Conservation (phyloP, 2,113 vertebrate genomes). For the Rhinoptilus africanus region DNA sequence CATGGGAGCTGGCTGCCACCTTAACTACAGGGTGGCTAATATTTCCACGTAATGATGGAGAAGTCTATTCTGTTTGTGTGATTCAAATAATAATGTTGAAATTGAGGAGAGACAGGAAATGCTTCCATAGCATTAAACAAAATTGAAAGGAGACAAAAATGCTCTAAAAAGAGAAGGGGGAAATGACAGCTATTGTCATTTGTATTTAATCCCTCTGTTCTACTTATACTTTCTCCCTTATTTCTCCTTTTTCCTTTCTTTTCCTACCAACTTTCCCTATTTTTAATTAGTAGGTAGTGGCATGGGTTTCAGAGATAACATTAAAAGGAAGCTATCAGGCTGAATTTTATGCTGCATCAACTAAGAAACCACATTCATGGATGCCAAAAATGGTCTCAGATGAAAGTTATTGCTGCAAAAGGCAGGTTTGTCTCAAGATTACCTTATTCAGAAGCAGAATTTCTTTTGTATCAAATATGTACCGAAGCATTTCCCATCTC, state of each 20-base stretch:
- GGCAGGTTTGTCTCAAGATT: neutral
- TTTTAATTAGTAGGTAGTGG: neutral
- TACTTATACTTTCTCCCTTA: neutral
- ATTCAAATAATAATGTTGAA: neutral
- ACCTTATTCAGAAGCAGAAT: neutral
- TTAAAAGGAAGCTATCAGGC: neutral
- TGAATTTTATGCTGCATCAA: neutral
- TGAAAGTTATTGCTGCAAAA: neutral
- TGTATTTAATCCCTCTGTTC: neutral
- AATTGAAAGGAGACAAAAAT: neutral
- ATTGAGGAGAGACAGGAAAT: neutral
- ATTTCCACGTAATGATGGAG: neutral
- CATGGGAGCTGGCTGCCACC: neutral
- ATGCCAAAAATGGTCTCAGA: neutral
- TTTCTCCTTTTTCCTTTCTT: neutral
- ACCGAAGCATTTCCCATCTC: neutral
- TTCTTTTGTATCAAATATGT: neutral
- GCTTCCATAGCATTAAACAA: neutral
- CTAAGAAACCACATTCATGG: neutral
- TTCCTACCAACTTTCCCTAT: neutral
- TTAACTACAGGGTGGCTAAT: neutral
- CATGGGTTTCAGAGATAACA: neutral
- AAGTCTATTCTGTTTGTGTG: neutral
- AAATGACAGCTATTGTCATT: neutral
- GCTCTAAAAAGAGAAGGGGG: neutral